A percentile compares a stretch with the other conserved stretches of the same genome.
Evolutionary conservation across 2,888 invertebrate species (phyloP).

Genomic region (Dryadula phaetusa): DNA sequence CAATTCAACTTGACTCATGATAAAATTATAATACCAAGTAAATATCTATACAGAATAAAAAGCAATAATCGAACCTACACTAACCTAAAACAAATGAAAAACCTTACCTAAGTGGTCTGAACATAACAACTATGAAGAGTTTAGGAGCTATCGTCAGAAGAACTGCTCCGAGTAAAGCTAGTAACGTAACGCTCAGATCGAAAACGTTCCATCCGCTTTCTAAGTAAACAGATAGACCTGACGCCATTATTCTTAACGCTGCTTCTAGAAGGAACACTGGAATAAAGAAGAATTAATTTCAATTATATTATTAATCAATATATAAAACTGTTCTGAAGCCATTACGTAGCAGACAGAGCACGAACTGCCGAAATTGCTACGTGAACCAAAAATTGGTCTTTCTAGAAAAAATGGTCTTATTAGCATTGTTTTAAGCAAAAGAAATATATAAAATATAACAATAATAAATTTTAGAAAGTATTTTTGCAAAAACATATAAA

Average conservation of each 20-base stretch:
- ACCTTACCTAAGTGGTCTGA: slow-evolving; percentile 87
- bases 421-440: too few species aligned
- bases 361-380: too few species aligned
- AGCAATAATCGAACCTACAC: not conserved
- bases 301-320: not conserved
- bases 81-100: not conserved
- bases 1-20: too few species aligned
- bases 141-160: slow-evolving; percentile 87
- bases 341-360: too few species aligned
- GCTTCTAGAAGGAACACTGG: slow-evolving; percentile 92
- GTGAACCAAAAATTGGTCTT: too few species aligned
- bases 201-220: slow-evolving; percentile 94
- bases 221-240: slow-evolving; percentile 89
- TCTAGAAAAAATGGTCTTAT: too few species aligned
- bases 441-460: too few species aligned
- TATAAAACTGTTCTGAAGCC: too few species aligned
- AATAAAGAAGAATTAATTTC: slow-evolving; percentile 46
- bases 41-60: too few species aligned
- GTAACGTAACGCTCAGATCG: slow-evolving; percentile 88
- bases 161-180: slow-evolving; percentile 87
- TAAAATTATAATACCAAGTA: not conserved
- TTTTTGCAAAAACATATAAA: too few species aligned
- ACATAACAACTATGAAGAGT: slow-evolving; percentile 89
- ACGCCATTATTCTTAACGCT: slow-evolving; percentile 87
- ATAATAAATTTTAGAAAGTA: too few species aligned